These are phyloP conservation scores for Rhagium mordax DNA, from an alignment of 2,888 invertebrate species.

Conservation along the genomic window DNA sequence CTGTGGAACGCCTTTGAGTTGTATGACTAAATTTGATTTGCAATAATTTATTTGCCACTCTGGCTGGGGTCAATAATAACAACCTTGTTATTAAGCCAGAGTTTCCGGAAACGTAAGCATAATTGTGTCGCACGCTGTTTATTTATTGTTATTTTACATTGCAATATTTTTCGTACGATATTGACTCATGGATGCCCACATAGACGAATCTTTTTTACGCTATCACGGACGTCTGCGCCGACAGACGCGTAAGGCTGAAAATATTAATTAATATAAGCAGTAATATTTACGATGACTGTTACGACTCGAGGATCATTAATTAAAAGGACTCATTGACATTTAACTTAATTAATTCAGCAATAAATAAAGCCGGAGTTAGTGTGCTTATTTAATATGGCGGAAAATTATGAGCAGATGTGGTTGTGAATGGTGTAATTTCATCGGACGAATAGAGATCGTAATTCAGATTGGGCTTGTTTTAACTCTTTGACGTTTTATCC, in stretches of 20 bases:
- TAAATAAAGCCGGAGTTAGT: neutral
- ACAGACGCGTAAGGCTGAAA: slow-evolving; percentile 1
- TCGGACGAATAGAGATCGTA: neutral
- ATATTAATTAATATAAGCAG: neutral
- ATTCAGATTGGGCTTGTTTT: too few species aligned
- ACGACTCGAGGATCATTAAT: neutral
- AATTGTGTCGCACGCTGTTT: slow-evolving; percentile 15
- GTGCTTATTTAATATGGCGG: neutral
- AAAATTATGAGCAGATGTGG: neutral
- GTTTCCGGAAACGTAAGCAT: too few species aligned
- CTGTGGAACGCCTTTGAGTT: too few species aligned
- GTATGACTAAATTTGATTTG: too few species aligned
- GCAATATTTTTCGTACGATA: too few species aligned
- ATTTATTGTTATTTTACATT: slow-evolving; percentile 13
- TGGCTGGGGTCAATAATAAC: too few species aligned
- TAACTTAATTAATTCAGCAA: slow-evolving; percentile 10
- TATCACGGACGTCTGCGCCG: neutral
- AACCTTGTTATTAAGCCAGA: too few species aligned
- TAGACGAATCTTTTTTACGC: neutral
- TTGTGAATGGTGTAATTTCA: neutral
- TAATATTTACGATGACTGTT: neutral
- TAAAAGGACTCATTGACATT: neutral
- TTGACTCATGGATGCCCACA: slow-evolving; percentile 7
- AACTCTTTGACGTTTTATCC: too few species aligned
- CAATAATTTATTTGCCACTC: too few species aligned